Evolutionary conservation across 2,113 vertebrate species (phyloP), one percentile per base, ranked within the genome.

Genomic region (Oryzias woworae): DNA sequence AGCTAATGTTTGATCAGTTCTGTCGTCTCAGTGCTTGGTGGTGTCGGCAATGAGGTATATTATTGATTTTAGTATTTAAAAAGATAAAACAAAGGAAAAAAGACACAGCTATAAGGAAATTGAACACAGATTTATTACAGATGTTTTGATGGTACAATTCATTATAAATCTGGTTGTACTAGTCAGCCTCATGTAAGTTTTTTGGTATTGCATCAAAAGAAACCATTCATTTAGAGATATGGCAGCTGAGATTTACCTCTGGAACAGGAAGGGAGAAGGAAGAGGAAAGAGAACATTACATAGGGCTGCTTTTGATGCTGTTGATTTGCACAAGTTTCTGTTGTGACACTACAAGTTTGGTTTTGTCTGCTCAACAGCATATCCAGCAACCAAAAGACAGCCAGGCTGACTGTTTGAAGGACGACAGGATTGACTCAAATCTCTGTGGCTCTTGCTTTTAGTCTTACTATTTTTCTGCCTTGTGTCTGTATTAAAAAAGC

Each of bases 51-150:
- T 15, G 43, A 41, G 48, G 7, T 12, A 28, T 14, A 20, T 26
- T 43, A 41, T 43, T 28, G 5, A 6, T 28, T 28, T 28, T 28
- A 28, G 5, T 5, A 1, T 14, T 49, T 36, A 31, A 49, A 7
- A 15, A 10, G 1, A 3, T n/a, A 20, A 20, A 13, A 36, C 3
- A 58, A 44, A 23, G 17, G 17, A 44, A 41, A 59, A n/a, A 0
- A 59, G 42, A 6, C 62, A 53, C 20, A 44, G 13, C 8, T 4
- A 26, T 58, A 51, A 43, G 68, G 5, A 71, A 6, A 58, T 53
- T 72, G 45, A 81, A 62, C 58, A 74, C 77, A 82, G 81, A 80
- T 87, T 89, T 89, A 87, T 87, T 88, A 5, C 48, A 75, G 58
- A 41, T 46, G 3, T 56, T 62, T 70, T 53, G 72, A 1, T 82